Evolutionary conservation across 1,140 invertebrate species (phyloP).

Genomic region (Panulirus ornatus): DNA sequence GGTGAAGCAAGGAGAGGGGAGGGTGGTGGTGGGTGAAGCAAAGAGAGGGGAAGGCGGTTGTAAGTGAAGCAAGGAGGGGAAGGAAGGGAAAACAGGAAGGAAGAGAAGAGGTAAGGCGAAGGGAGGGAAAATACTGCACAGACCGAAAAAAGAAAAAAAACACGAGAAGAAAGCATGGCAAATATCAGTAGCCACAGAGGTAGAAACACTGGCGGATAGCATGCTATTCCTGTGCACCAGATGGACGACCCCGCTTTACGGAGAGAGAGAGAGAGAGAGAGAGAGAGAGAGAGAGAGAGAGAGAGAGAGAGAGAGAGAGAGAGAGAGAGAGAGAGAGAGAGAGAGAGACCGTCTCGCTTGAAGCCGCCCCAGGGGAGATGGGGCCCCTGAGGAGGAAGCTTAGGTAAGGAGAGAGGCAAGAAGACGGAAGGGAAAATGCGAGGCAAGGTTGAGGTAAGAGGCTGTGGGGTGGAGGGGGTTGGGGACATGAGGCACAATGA

Average conservation of each 20-base stretch:
- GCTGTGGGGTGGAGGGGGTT: no score
- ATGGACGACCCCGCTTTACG: no score
- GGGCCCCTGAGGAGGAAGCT: background rate
- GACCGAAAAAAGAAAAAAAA: background rate
- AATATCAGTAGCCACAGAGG: no score
- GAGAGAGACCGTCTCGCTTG: constrained; percentile 32
- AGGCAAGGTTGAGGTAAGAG: background rate
- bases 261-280: background rate
- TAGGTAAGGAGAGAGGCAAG: background rate
- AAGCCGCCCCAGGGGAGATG: background rate
- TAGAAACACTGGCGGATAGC: no score
- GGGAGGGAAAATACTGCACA: background rate
- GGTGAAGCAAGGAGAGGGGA: background rate
- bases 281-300: background rate
- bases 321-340: background rate
- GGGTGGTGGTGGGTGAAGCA: background rate
- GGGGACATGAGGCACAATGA: no score
- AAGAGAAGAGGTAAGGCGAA: background rate
- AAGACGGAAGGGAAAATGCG: background rate
- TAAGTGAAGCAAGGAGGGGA: background rate
- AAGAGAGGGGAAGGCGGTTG: background rate
- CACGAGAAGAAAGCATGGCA: no score
- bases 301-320: background rate
- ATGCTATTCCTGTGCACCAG: no score
- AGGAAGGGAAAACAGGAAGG: background rate